phyloP scores from a whole-genome alignment of 2,113 vertebrate genomes.

The Indicator indicator region DNA sequence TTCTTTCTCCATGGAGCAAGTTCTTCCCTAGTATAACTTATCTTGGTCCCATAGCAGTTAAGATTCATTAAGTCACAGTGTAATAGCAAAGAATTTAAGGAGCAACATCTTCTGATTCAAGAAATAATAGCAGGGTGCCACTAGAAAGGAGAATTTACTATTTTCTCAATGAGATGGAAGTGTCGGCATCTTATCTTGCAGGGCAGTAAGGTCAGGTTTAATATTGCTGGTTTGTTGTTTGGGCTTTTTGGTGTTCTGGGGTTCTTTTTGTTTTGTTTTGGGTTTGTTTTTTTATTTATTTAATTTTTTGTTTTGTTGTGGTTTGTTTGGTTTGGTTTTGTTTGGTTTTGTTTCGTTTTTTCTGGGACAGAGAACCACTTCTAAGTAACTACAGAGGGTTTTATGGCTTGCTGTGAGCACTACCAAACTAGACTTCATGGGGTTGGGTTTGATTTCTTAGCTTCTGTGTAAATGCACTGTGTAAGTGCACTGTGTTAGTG shows the following conservation, averaged over 20 bases:
- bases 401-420: neutral
- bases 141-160: neutral
- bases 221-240: neutral
- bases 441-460: neutral
- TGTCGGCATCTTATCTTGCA: neutral
- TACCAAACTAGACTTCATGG: neutral
- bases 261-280: neutral
- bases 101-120: neutral
- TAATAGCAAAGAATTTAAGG: constrained; percentile 9
- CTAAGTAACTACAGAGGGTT: neutral
- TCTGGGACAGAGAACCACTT: neutral
- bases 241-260: neutral
- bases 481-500: neutral
- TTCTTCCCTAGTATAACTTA: neutral
- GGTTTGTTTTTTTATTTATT: too few species aligned
- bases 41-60: neutral
- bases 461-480: neutral
- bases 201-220: neutral
- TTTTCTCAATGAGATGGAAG: neutral
- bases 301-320: too few species aligned
- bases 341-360: neutral
- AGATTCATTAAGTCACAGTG: neutral
- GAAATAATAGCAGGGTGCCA: neutral
- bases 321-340: too few species aligned
- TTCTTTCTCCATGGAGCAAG: neutral